A percentile compares a stretch with the other conserved stretches of the same genome.
phyloP scores from a whole-genome alignment of 2,888 invertebrate genomes.

The Choreutis nemorana region DNA sequence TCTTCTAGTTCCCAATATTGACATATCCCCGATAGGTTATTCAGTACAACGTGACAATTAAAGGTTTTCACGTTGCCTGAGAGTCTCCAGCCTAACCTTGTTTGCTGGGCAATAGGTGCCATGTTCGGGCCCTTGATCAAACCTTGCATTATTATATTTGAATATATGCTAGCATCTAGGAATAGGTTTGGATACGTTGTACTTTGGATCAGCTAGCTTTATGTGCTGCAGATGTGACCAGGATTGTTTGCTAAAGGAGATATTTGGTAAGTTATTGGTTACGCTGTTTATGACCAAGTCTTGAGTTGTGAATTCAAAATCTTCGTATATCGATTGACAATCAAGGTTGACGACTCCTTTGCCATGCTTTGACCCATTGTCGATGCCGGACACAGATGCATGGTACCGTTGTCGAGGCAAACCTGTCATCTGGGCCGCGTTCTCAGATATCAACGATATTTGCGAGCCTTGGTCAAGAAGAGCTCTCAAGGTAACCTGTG shows the following conservation, averaged over 20 bases:
- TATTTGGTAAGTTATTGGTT: constrained; percentile 8
- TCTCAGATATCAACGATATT: constrained; percentile 10
- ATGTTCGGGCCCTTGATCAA: constrained; percentile 7
- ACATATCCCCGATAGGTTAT: neutral
- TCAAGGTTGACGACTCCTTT: constrained; percentile 7
- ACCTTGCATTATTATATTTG: constrained; percentile 4
- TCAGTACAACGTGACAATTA: constrained; percentile 3
- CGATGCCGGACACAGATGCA: constrained; percentile 7
- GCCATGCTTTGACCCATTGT: constrained; percentile 2
- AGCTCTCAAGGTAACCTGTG: constrained; percentile 5
- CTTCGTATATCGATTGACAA: constrained; percentile 9
- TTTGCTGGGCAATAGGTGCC: constrained; percentile 8
- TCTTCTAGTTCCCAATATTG: constrained; percentile 1
- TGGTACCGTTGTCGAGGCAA: constrained; percentile 5
- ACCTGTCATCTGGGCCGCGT: constrained; percentile 8
- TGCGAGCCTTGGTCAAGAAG: constrained; percentile 12
- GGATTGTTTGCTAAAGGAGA: constrained; percentile 7
- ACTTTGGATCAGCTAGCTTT: constrained; percentile 12
- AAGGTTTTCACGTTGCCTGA: constrained; percentile 4
- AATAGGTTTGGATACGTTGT: constrained; percentile 5
- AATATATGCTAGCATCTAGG: constrained; percentile 4
- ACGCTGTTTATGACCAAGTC: constrained; percentile 5
- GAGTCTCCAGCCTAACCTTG: constrained; percentile 7
- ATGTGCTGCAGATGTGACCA: constrained; percentile 10
- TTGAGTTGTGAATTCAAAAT: constrained; percentile 8